Conservation (phyloP, 1,140 invertebrate species). For the Dolichoris vasculosae region DNA sequence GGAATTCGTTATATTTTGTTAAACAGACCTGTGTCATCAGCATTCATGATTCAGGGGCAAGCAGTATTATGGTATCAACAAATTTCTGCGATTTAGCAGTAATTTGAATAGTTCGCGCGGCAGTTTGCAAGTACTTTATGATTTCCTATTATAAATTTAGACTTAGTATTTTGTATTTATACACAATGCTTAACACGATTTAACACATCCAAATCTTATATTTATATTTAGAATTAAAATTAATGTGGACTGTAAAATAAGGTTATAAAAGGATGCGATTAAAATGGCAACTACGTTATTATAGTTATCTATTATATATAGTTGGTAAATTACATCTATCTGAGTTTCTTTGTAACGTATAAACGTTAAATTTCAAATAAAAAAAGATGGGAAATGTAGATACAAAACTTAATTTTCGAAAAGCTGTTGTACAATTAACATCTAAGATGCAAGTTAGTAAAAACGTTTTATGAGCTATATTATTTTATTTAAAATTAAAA, state of each 20-base stretch:
- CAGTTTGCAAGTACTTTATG: too few relatives aligned
- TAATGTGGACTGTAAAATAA: neutral
- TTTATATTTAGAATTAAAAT: neutral
- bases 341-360: constrained; percentile 2
- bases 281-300: constrained; percentile 29
- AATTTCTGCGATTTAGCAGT: too few relatives aligned
- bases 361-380: neutral
- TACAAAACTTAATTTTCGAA: constrained; percentile 97
- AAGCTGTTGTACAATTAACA: constrained; percentile 96
- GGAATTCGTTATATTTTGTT: too few relatives aligned
- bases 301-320: neutral
- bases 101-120: too few relatives aligned
- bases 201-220: too few relatives aligned
- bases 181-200: too few relatives aligned
- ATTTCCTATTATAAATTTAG: too few relatives aligned
- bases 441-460: constrained; percentile 91
- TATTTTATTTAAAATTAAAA: neutral
- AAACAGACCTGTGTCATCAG: too few relatives aligned
- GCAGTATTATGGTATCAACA: too few relatives aligned
- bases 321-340: neutral
- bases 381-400: constrained; percentile 94
- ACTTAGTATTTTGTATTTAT: too few relatives aligned
- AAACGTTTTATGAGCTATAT: neutral
- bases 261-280: constrained; percentile 26
- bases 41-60: too few relatives aligned